Evolutionary conservation across 2,888 invertebrate genomes (phyloP).

Genomic region (Ctenicera cuprea): DNA sequence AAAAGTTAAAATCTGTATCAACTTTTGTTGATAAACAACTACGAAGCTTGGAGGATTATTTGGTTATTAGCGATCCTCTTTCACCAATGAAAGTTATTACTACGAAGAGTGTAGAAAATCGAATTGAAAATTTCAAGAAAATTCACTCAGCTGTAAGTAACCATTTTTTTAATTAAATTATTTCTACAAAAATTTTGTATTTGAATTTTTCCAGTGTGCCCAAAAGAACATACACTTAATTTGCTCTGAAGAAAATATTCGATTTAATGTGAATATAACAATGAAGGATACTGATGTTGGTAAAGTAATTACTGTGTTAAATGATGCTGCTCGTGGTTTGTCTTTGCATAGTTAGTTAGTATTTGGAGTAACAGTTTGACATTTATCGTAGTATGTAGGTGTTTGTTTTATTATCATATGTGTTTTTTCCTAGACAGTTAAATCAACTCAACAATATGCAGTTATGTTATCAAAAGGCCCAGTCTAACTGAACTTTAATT

Average conservation of each 20-base stretch:
- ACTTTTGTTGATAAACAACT: constrained; percentile 76
- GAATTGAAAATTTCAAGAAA: constrained; percentile 54
- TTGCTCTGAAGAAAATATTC: constrained; percentile 60
- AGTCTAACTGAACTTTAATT: too few relatives aligned
- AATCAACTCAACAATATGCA: too few relatives aligned
- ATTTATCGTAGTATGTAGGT: too few relatives aligned
- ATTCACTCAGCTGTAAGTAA: constrained; percentile 59
- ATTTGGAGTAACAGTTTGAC: too few relatives aligned
- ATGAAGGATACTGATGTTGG: constrained; percentile 59
- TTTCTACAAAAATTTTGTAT: background rate
- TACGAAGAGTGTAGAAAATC: constrained; percentile 30
- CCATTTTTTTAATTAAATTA: background rate
- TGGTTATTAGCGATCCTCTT: constrained; percentile 66
- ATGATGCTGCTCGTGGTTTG: constrained; percentile 52
- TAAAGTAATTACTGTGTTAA: constrained; percentile 60
- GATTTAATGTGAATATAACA: constrained; percentile 64
- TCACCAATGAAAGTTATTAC: constrained; percentile 63
- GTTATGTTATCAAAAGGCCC: too few relatives aligned
- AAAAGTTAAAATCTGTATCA: constrained; percentile 77
- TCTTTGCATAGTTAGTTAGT: background rate
- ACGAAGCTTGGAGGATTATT: constrained; percentile 65
- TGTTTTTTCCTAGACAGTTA: too few relatives aligned
- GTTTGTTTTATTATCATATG: too few relatives aligned
- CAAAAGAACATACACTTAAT: constrained; percentile 64
- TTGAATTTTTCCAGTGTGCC: constrained; percentile 57